Base-by-base conservation (phyloP, 92 coral and sea anemone species). In the Epizoanthus scotinus region DNA sequence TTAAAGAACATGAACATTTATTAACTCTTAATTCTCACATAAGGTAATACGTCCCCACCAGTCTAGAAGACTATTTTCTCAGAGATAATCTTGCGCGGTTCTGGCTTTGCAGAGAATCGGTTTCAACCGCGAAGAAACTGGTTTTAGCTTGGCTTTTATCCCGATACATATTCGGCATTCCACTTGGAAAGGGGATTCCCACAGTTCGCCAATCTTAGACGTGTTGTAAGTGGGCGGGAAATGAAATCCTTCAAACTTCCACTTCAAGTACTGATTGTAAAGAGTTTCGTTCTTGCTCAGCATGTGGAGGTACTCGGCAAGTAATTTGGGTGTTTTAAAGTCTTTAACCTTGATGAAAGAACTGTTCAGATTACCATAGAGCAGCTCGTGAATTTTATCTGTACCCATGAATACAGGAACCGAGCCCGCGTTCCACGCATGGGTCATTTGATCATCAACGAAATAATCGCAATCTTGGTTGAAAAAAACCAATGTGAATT, bases 371-470 rank as follows among this genome's bases (percentile, higher is more conserved):
- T 84, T 63, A 31, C 36, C 36, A 4, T 31, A 31, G 4, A 31
- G 36, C 4, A 31, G 1, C 36, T 31, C 36, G 36, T 5, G 83
- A 82, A 63, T 74, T 82, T 19, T 74, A 63, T 25, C 67, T 64
- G 67, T 84, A 57, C 73, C 82, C 83, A 84, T 84, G 27, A 74
- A 75, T 47, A 84, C 82, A 0, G 87, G 83, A n/a, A 74, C 78
- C 10, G 82, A 77, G 44, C 87, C 83, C 18, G 83, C 83, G 3
- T 59, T 56, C 27, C 55, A 64, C 0, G 87, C 83, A 53, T 84
- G 87, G 52, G 60, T 60, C 56, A 84, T 53, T 50, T 84, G 87
- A 84, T 72, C 86, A 83, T 83, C 86, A 0, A 83, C 82, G 73
- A 83, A 83, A 74, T 71, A 83, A 18, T 83, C 31, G 36, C 36